Percentiles rank a stretch among this genome's conserved stretches.
Evolutionary conservation across 2,797 vertebrate genomes (phyloP).

Genomic region (Vireo griseus): DNA sequence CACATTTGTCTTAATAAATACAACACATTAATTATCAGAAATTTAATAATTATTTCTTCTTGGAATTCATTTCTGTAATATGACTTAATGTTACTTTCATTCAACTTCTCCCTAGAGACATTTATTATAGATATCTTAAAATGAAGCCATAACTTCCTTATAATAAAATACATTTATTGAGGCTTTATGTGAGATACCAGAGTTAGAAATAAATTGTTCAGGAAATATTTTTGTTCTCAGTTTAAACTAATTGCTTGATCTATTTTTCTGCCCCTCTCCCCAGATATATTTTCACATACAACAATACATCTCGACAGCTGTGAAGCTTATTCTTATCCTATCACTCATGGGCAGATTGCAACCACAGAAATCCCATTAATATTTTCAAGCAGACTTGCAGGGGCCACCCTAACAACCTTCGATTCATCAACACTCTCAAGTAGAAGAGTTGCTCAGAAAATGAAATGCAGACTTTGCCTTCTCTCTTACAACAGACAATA

Average conservation of each 20-base stretch:
- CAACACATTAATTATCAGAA: not conserved
- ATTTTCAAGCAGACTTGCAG: conserved; percentile 28
- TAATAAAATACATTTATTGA: conserved; percentile 28
- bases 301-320: conserved; percentile 10
- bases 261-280: not conserved
- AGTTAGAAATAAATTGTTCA: not conserved
- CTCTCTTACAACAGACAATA: not conserved
- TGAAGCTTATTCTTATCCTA: conserved; percentile 11
- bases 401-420: conserved; percentile 1
- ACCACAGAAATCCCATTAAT: not conserved
- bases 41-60: conserved; percentile 5
- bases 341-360: conserved; percentile 27
- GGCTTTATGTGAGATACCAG: not conserved
- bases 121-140: not conserved
- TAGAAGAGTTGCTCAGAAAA: conserved; percentile 47
- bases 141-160: not conserved
- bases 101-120: not conserved
- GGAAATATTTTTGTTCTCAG: conserved; percentile 15
- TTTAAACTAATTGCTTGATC: conserved; percentile 24
- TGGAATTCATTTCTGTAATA: conserved; percentile 25
- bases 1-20: not conserved
- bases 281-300: conserved; percentile 43
- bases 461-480: conserved; percentile 14
- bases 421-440: not conserved
- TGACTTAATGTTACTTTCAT: conserved; percentile 30